phyloP scores from a whole-genome alignment of 2,113 vertebrate species.

The Pelusios castaneus region DNA sequence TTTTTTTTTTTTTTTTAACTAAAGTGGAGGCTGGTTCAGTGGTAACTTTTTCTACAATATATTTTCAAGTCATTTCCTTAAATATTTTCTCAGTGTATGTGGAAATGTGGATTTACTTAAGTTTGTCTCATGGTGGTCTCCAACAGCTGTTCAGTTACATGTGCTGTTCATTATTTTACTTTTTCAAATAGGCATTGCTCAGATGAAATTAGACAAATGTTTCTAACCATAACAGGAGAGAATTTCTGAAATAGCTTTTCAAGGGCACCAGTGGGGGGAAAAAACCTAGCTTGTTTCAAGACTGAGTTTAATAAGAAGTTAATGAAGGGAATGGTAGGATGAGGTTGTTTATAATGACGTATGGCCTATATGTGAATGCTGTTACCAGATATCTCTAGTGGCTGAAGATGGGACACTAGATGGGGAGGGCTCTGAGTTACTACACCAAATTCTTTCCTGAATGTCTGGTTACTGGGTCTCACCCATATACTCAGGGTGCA shows the following conservation, averaged over 20 bases:
- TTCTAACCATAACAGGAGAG: background rate
- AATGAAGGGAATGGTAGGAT: background rate
- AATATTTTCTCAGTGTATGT: background rate
- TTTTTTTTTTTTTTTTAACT: background rate
- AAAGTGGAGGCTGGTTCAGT: background rate
- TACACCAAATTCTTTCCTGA: background rate
- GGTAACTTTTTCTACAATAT: background rate
- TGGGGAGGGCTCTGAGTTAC: background rate
- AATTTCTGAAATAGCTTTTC: background rate
- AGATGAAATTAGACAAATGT: background rate
- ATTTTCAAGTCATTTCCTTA: conserved; percentile 6
- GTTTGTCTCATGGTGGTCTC: conserved; percentile 10
- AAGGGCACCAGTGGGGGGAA: background rate
- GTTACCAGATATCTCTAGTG: background rate
- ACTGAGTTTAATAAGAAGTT: background rate
- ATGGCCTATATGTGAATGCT: background rate
- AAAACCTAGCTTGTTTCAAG: background rate
- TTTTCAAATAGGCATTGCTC: background rate
- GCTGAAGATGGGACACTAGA: background rate
- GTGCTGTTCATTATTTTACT: conserved; percentile 14
- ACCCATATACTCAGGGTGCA: background rate
- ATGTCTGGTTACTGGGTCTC: background rate
- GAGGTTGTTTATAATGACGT: background rate
- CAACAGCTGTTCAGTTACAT: conserved; percentile 13
- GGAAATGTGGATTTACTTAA: conserved; percentile 28